Evolutionary conservation across 2,888 invertebrate species (phyloP).

Genomic region (Caenorhabditis afra): DNA sequence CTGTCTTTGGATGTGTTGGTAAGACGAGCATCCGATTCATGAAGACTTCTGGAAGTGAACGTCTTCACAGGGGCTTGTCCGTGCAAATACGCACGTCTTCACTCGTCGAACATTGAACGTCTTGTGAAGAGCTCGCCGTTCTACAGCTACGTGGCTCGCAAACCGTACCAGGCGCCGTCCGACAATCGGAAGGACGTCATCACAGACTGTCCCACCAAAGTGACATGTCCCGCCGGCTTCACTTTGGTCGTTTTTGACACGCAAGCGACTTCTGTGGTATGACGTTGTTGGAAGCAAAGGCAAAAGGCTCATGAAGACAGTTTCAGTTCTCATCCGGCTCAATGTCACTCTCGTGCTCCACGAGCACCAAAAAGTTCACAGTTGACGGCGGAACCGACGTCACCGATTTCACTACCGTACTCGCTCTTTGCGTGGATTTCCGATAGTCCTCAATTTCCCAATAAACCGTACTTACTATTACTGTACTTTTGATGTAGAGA

Average conservation of each 20-base stretch:
- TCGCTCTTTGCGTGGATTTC: slow-evolving; percentile 20
- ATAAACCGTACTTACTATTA: too few species aligned
- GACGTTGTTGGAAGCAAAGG: background rate
- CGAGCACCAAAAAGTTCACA: slow-evolving; percentile 7
- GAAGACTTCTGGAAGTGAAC: too few species aligned
- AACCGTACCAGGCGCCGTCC: background rate
- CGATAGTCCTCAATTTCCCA: too few species aligned
- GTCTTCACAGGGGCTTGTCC: background rate
- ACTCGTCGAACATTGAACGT: background rate
- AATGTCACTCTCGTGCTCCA: background rate
- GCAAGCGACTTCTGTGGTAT: background rate
- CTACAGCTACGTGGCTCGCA: background rate
- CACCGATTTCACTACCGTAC: background rate
- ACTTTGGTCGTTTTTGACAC: slow-evolving; percentile 8
- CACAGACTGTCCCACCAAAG: background rate
- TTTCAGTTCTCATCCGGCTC: slow-evolving; percentile 17
- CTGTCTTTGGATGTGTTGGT: background rate
- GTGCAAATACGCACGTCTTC: slow-evolving; percentile 15
- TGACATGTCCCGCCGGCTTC: background rate
- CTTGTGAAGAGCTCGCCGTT: slow-evolving; percentile 6
- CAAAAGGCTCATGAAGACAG: too few species aligned
- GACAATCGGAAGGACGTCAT: background rate
- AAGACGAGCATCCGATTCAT: too few species aligned
- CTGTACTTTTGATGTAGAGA: too few species aligned
- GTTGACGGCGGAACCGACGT: background rate